Conservation (phyloP, 1,140 invertebrate species). For the Trichonephila inaurata region DNA sequence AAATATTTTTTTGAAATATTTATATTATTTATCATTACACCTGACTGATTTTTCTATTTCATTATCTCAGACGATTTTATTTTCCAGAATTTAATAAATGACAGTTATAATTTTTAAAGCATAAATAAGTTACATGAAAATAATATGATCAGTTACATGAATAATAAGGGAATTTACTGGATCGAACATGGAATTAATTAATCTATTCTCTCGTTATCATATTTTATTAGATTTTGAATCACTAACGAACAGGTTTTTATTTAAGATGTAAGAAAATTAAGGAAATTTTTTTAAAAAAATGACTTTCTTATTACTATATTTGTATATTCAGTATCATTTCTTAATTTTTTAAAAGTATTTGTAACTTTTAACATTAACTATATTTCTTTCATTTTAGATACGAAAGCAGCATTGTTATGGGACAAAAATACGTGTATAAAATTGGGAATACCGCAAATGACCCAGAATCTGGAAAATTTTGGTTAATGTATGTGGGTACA, state of each 20-base stretch:
- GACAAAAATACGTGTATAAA: constrained; percentile 44
- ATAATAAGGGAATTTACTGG: too few relatives aligned
- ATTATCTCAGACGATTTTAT: too few relatives aligned
- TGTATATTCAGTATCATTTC: neutral
- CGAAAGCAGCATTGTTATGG: neutral
- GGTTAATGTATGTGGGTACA: neutral
- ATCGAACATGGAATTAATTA: too few relatives aligned
- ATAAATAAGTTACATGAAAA: neutral
- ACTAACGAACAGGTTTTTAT: neutral
- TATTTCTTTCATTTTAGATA: constrained; percentile 1
- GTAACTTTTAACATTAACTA: too few relatives aligned
- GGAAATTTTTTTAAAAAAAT: neutral
- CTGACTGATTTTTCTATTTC: too few relatives aligned
- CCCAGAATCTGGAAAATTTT: constrained; percentile 43
- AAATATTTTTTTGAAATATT: too few relatives aligned
- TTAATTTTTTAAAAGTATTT: neutral
- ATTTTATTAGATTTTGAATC: too few relatives aligned
- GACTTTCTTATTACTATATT: neutral
- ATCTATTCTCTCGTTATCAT: too few relatives aligned
- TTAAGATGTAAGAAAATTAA: neutral
- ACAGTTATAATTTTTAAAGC: too few relatives aligned
- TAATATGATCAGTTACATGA: too few relatives aligned
- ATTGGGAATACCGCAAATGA: neutral
- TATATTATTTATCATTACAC: too few relatives aligned
- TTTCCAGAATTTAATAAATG: too few relatives aligned